Base-by-base conservation (phyloP, 2,888 invertebrate genomes). In the Thecocarcelia acutangulata region DNA sequence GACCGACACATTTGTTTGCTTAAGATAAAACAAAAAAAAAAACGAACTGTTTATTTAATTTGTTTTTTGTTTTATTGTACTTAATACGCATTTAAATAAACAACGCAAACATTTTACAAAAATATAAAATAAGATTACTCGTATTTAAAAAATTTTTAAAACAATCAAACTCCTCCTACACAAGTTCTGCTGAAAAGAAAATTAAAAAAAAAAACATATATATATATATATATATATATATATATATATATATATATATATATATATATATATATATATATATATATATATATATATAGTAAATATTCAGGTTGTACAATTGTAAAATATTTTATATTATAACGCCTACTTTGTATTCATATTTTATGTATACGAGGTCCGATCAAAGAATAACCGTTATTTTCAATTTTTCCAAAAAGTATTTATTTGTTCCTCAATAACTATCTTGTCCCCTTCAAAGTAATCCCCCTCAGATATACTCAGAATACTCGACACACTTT, bases 341-440 rank as follows among this genome's bases (percentile, higher is more conserved):
- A 24, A 61, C 61, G 61, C 61, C 61, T 61, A 46, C 61, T 61
- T 61, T 61, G 12, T 17, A 24, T n/a, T n/a, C n/a, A n/a, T n/a
- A n/a, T n/a, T n/a, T n/a, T n/a, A n/a, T n/a, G n/a, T n/a, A n/a
- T n/a, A n/a, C n/a, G n/a, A n/a, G n/a, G n/a, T n/a, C n/a, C n/a
- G n/a, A n/a, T n/a, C n/a, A n/a, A n/a, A n/a, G n/a, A n/a, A n/a
- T n/a, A n/a, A n/a, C n/a, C n/a, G n/a, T n/a, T n/a, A n/a, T n/a
- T n/a, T n/a, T n/a, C n/a, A n/a, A n/a, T n/a, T n/a, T n/a, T n/a
- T n/a, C n/a, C n/a, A n/a, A n/a, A n/a, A n/a, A n/a, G n/a, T n/a
- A n/a, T n/a, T n/a, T n/a, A n/a, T n/a, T n/a, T n/a, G n/a, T n/a
- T n/a, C n/a, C n/a, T n/a, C n/a, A n/a, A n/a, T n/a, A n/a, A n/a